Conservation (phyloP, 1,140 invertebrate genomes). For the Pogonomyrmex californicus region DNA sequence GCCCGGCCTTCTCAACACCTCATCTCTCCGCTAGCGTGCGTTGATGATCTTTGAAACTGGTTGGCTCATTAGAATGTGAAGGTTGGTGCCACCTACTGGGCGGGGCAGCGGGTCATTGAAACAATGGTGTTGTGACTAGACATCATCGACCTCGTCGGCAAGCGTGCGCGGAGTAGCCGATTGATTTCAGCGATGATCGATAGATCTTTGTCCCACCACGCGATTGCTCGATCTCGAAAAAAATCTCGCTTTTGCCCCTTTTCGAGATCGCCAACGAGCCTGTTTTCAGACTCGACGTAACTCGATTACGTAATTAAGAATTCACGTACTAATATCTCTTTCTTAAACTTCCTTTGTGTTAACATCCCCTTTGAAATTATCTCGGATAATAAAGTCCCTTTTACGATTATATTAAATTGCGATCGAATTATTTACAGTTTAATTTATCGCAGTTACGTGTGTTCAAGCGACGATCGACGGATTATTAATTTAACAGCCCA, state of each 20-base stretch:
- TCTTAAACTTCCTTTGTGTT: neutral
- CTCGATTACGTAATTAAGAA: conserved; percentile 13
- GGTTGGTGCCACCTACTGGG: conserved; percentile 78
- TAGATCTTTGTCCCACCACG: conserved; percentile 48
- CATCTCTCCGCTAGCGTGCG: conserved; percentile 59
- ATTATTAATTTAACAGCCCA: conserved; percentile 36
- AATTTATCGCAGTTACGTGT: neutral
- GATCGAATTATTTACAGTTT: neutral
- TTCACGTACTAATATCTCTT: neutral
- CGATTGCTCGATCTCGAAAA: conserved; percentile 49
- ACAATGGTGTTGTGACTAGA: conserved; percentile 79
- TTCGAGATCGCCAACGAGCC: neutral
- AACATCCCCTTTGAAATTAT: neutral
- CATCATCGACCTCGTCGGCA: conserved; percentile 71
- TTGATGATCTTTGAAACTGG: conserved; percentile 78
- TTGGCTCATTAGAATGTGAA: conserved; percentile 78
- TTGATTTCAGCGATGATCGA: conserved; percentile 78
- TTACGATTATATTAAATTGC: neutral
- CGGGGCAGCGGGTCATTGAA: conserved; percentile 78
- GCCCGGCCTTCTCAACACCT: conserved; percentile 70
- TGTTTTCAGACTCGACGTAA: neutral
- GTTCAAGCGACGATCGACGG: neutral
- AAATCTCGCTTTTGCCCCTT: neutral
- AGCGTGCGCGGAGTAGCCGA: conserved; percentile 58
- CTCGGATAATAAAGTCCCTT: neutral